Evolutionary conservation across 1,140 invertebrate species (phyloP).

Genomic region (Drosophila biarmipes): DNA sequence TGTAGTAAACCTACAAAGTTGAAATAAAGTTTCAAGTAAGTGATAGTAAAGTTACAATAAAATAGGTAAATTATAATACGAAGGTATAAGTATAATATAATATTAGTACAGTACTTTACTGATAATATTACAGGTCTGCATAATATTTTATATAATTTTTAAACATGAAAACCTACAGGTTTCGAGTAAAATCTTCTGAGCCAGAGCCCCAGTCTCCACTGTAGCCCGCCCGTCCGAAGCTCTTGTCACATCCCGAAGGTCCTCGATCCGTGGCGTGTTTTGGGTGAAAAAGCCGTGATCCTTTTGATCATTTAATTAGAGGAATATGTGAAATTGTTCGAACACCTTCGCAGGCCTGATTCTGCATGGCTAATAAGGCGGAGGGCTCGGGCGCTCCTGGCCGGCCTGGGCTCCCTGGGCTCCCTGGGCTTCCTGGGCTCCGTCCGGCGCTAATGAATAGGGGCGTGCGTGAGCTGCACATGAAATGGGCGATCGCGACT

Average conservation of each 20-base stretch:
- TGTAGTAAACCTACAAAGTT: too few species aligned
- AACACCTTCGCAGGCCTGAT: conserved; percentile 66
- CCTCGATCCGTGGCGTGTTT: conserved; percentile 10
- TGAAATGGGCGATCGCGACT: conserved; percentile 63
- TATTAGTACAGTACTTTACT: too few species aligned
- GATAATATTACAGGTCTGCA: too few species aligned
- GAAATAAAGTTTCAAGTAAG: too few species aligned
- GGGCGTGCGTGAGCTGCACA: conserved; percentile 80
- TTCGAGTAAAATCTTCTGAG: neutral
- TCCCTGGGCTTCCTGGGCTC: conserved; percentile 1
- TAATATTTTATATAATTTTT: too few species aligned
- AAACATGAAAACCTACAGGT: too few species aligned
- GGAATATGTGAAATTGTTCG: conserved; percentile 81
- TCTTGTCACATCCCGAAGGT: conserved; percentile 22
- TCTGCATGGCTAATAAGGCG: conserved; percentile 78
- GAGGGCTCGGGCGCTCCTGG: conserved; percentile 6
- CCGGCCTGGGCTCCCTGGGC: neutral
- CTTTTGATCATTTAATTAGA: conserved; percentile 83
- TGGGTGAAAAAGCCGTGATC: conserved; percentile 73
- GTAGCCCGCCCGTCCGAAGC: neutral
- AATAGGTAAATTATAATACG: neutral
- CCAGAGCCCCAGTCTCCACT: neutral
- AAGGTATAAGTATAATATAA: too few species aligned
- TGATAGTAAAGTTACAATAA: too few species aligned
- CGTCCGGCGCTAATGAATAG: conserved; percentile 77